Evolutionary conservation across 2,888 invertebrate genomes (phyloP), one percentile per base, ranked within the genome.

Genomic region (Parnassius orleans): DNA sequence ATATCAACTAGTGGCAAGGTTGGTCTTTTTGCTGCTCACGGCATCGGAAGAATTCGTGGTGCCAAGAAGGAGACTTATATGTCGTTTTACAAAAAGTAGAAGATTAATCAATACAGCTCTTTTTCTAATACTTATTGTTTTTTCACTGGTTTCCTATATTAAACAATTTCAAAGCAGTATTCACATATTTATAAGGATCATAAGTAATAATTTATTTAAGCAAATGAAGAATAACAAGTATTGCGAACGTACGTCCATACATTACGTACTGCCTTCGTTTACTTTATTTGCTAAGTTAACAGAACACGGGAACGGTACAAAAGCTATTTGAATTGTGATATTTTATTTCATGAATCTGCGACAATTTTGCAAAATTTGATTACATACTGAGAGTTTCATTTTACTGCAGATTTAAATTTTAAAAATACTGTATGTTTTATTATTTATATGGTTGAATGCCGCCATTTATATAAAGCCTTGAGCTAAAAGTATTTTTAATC

Each of bases 1-100:
- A 98, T 99, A 76, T 97, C 98, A 60, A 98, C 99, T 80, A 99
- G 99, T 95, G 96, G 99, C 93, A 99, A 99, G 95, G 98, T 99
- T 81, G 99, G 99, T 98, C 98, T 99, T 78, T 99, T 99, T 92
- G 99, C 99, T 92, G 99, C 99, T 82, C 95, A 99, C 92, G 96
- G 99, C 93, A 99, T 99, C 69, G 99, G 99, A 94, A 96, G 99
- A 93, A 98, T 99, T 90, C 96, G 99, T 88, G 99, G 99, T 94
- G 98, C 95, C 79, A 94, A 95, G 92, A 97, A 97, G 93, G 96
- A 95, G 88, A 95, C 97, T 83, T 92, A 90, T 81, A 84, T 75
- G 48, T 86, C 33, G 74, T 74, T 76, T 73, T 80, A 79, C 74
- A 69, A 66, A 76, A 77, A 86, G 84, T 89, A 89, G 88, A 78